These are phyloP conservation scores for Nephrotoma appendiculata DNA, from an alignment of 2,888 invertebrate species.

Conservation along the genomic window DNA sequence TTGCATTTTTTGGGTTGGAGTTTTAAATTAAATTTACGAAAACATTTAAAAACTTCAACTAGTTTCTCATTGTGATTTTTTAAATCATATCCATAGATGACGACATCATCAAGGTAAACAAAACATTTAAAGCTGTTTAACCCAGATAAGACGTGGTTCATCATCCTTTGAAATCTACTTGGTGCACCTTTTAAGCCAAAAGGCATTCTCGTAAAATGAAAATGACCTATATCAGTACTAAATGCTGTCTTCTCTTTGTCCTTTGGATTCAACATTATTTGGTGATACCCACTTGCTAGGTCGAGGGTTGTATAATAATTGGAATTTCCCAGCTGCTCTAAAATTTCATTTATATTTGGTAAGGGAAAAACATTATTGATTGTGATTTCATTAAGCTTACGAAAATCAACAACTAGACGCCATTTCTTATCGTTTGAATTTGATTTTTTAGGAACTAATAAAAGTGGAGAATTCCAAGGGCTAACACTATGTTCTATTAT, in stretches of 20 bases:
- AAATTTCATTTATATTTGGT: neutral
- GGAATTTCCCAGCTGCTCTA: neutral
- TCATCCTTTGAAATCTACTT: too few relatives aligned
- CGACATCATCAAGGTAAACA: neutral
- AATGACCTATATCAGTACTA: too few relatives aligned
- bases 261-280: too few relatives aligned
- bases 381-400: too few relatives aligned
- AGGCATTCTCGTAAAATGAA: too few relatives aligned
- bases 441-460: slow-evolving; percentile 2
- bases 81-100: neutral
- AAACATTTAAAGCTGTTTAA: neutral
- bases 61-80: neutral
- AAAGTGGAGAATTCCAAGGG: neutral
- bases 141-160: too few relatives aligned
- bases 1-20: neutral
- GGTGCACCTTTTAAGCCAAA: too few relatives aligned
- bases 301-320: neutral
- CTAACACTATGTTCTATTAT: neutral
- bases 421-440: neutral
- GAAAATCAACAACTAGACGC: neutral
- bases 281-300: too few relatives aligned
- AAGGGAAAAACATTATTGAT: too few relatives aligned
- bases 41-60: neutral
- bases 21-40: neutral
- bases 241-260: too few relatives aligned